Evolutionary conservation across 2,888 invertebrate species (phyloP).

Genomic region (Hyles lineata): DNA sequence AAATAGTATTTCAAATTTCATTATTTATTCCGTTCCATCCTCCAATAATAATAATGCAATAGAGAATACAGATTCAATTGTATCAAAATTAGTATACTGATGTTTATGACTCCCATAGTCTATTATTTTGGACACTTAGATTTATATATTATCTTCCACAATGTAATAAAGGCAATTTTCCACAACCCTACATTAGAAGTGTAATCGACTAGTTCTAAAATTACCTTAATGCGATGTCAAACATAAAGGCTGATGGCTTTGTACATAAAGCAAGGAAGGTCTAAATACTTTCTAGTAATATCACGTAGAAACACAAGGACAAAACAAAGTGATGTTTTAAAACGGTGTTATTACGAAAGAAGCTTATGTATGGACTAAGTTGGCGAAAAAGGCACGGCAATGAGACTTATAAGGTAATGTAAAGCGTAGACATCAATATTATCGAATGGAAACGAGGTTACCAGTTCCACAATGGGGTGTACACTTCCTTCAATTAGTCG

Average conservation of each 20-base stretch:
- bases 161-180: no score
- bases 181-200: no score
- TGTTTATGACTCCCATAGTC: no score
- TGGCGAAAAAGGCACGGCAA: constrained; percentile 7
- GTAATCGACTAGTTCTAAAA: no score
- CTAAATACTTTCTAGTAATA: background rate
- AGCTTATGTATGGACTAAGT: background rate
- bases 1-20: no score
- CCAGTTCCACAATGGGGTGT: constrained; percentile 41
- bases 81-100: no score
- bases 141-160: no score
- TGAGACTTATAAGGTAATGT: constrained; percentile 18
- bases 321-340: background rate
- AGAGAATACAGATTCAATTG: no score
- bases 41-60: no score
- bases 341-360: constrained; percentile 16
- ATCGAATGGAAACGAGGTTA: constrained; percentile 45
- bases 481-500: constrained; percentile 39
- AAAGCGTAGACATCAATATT: constrained; percentile 36
- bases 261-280: background rate
- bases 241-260: background rate
- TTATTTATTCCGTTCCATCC: no score
- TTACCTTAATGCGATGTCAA: background rate
- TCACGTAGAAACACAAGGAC: constrained; percentile 14
- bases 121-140: no score